phyloP scores from a whole-genome alignment of 2,888 invertebrate species.

The Lochmaea capreae region DNA sequence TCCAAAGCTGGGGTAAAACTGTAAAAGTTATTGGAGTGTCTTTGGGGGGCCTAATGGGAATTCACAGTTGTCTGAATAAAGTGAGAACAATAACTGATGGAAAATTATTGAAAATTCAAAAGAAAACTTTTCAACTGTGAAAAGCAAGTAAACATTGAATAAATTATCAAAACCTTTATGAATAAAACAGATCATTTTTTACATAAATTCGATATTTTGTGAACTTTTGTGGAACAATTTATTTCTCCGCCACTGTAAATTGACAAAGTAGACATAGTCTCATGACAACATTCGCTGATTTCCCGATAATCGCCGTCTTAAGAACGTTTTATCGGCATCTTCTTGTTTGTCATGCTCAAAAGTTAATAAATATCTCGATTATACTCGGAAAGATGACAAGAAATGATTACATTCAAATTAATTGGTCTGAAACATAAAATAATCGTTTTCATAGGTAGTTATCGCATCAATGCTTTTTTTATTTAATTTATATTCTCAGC shows the following conservation, averaged over 20 bases:
- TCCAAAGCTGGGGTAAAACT: too few species aligned
- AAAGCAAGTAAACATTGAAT: too few species aligned
- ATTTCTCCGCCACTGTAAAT: neutral
- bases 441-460: constrained; percentile 8
- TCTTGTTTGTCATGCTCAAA: constrained; percentile 16
- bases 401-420: constrained; percentile 28
- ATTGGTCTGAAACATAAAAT: constrained; percentile 11
- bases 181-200: too few species aligned
- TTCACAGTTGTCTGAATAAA: too few species aligned
- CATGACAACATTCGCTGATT: constrained; percentile 10
- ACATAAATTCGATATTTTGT: too few species aligned
- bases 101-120: too few species aligned
- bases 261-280: constrained; percentile 4
- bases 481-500: neutral
- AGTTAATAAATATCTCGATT: constrained; percentile 28
- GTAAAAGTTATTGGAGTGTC: too few species aligned
- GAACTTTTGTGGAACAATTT: too few species aligned
- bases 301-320: constrained; percentile 4
- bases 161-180: too few species aligned
- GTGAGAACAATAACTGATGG: too few species aligned
- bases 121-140: too few species aligned
- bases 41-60: too few species aligned
- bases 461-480: neutral
- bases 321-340: constrained; percentile 1
- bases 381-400: constrained; percentile 23